phyloP scores from a whole-genome alignment of 2,113 vertebrate species.

The Myotis yumanensis region DNA sequence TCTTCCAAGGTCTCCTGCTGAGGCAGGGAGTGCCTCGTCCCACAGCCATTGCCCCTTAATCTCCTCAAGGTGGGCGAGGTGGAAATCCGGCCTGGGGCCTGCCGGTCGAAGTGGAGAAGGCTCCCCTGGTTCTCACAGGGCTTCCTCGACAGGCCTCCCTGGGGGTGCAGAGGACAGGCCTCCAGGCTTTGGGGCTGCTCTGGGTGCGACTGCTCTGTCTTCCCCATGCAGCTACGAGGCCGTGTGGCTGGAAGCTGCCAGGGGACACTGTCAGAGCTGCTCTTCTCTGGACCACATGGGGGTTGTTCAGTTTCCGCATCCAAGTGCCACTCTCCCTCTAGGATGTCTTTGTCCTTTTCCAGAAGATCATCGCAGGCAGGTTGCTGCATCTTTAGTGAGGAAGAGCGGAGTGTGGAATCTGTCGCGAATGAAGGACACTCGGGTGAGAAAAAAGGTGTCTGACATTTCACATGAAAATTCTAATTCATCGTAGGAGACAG shows the following conservation, averaged over 20 bases:
- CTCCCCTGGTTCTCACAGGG: conserved; percentile 49
- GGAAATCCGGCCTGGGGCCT: conserved; percentile 89
- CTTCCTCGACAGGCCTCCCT: conserved; percentile 74
- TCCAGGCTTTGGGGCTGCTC: neutral
- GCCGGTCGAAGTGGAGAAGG: conserved; percentile 88
- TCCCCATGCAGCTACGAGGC: neutral
- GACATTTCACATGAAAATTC: conserved; percentile 6
- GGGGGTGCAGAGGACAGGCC: neutral
- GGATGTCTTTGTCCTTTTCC: conserved; percentile 36
- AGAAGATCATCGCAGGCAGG: conserved; percentile 6
- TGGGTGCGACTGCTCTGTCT: neutral
- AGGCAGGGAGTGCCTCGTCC: conserved; percentile 59
- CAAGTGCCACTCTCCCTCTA: neutral
- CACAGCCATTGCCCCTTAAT: conserved; percentile 84
- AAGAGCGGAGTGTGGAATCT: neutral
- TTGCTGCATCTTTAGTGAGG: conserved; percentile 69
- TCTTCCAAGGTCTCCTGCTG: conserved; percentile 70
- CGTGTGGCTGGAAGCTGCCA: neutral
- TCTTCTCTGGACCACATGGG: neutral
- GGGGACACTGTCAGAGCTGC: neutral
- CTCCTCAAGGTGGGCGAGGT: conserved; percentile 91
- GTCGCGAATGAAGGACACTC: neutral
- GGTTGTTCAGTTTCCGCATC: neutral
- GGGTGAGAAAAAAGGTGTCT: neutral
- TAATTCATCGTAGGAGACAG: neutral